Base-by-base conservation (phyloP, 53 echinoderm and acorn worm species). In the Antedon mediterranea region DNA sequence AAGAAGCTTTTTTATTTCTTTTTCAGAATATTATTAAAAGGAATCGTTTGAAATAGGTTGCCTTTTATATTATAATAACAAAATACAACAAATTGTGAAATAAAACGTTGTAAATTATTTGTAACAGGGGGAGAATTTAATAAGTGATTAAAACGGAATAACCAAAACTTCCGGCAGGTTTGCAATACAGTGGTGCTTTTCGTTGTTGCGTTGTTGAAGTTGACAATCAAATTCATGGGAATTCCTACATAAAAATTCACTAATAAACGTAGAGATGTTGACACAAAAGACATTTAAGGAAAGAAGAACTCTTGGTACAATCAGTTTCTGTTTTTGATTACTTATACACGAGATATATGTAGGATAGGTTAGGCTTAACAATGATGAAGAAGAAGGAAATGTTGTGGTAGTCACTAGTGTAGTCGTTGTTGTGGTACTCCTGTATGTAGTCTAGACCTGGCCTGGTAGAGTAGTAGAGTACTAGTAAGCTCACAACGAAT, bases 241-340 rank as follows among this genome's bases (percentile, higher is more conserved):
- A 18, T 57, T 57, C 57, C 57, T 18, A 57, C 11, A 57, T 57
- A 57, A 57, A 57, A 6, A 13, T 57, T 57, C 20, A 26, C 7
- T 15, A 15, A 57, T n/a, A 57, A 18, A 57, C 57, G 57, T 57
- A 23, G 57, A 57, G 57, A 57, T 57, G 57, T 57, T 57, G 57
- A 57, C 57, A 15, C 7, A 57, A 18, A 57, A 57, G 57, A 57
- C 57, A 57, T 57, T 57, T 26, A 57, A 87, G 43, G 78, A 87
- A 71, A 74, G 87, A 30, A 75, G 87, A 79, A 78, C 82, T 34
- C 79, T 82, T 30, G 87, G 87, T 87, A 79, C 71, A 27, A 18
- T 2, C 26, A 57, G 11, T 37, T 57, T 57, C 23, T 57, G 20
- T 1, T 57, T 57, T 57, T 57, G 9, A 57, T 15, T 57, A 26